Base-by-base conservation (phyloP, 1,140 invertebrate species). In the Cotesia glomerata region DNA sequence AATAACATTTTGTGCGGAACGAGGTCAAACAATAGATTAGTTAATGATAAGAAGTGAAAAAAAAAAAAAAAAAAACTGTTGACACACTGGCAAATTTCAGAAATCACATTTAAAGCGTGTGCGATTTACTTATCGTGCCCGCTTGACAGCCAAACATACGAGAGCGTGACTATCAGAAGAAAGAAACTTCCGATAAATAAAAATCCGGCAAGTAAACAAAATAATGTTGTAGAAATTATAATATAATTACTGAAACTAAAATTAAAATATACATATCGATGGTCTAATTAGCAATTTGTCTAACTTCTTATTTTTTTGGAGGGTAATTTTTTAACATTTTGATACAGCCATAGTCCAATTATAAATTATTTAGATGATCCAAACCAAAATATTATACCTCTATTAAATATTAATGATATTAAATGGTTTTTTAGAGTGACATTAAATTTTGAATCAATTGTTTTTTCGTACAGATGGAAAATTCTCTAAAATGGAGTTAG, bases 91-190 rank as follows among this genome's bases (percentile, higher is more conserved):
- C 16, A 26, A 34, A 59, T 59, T 13, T 13, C 18, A 26, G 9
- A 26, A 59, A 59, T 26, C 18, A 59, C 16, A 34, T 59, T 59
- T 59, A 18, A 59, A 18, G 18, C 26, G 9, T 32, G 39, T 11
- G 16, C 16, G 26, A 59, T 59, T 59, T 59, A 59, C 58, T 34
- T 26, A 59, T 59, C 58, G 13, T 13, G 18, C 18, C 18, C 58
- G 14, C 18, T 59, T 59, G 58, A 59, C 18, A 59, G 58, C 18
- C 26, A 32, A 59, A 59, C 18, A 34, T 18, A 34, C 13, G 58
- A 34, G 58, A 18, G 58, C 58, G 58, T 59, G 58, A 59, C 58
- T 59, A 59, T 59, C 58, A 59, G 58, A 18, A 32, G 18, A 14
- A 34, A 59, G 58, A 34, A 59, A 32, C 18, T 59, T 8, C 3